A percentile compares a stretch with the other conserved stretches of the same genome.
phyloP scores from a whole-genome alignment of 1,140 invertebrate genomes.

The Eumaeus atala region DNA sequence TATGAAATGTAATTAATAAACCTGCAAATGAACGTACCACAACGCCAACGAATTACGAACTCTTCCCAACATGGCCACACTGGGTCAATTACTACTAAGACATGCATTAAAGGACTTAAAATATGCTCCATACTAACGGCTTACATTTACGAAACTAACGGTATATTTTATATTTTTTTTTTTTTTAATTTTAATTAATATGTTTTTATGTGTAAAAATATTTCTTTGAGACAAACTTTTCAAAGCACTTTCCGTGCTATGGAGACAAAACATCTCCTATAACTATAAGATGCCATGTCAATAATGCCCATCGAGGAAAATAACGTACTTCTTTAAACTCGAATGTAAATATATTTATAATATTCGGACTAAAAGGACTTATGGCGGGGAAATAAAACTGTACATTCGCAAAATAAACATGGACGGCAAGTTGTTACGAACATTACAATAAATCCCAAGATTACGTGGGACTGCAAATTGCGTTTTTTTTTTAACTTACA shows the following conservation, averaged over 20 bases:
- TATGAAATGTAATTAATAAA: slow-evolving; percentile 45
- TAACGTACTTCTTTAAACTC: slow-evolving; percentile 7
- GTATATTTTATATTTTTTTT: slow-evolving; percentile 54
- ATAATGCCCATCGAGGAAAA: slow-evolving; percentile 46
- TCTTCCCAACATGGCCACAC: slow-evolving; percentile 35
- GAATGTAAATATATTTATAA: slow-evolving; percentile 19
- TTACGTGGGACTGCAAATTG: slow-evolving; percentile 1
- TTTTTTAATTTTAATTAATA: slow-evolving; percentile 51
- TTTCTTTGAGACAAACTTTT: slow-evolving; percentile 55
- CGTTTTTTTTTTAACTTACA: slow-evolving; percentile 8
- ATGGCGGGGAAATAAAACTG: slow-evolving; percentile 28
- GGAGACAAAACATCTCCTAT: slow-evolving; percentile 28
- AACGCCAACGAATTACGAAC: slow-evolving; percentile 30
- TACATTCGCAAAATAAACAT: slow-evolving; percentile 48
- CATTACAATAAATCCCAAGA: slow-evolving; percentile 2
- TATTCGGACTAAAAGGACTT: slow-evolving; percentile 2
- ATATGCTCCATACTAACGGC: slow-evolving; percentile 62
- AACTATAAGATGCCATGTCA: slow-evolving; percentile 41
- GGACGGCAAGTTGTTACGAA: slow-evolving; percentile 51
- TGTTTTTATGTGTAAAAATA: slow-evolving; percentile 66
- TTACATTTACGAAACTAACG: slow-evolving; percentile 65
- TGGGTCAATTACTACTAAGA: slow-evolving; percentile 59
- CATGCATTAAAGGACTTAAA: slow-evolving; percentile 69
- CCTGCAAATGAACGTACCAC: slow-evolving; percentile 46
- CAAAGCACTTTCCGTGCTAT: slow-evolving; percentile 47